These are phyloP conservation scores for Oryzias melastigma DNA, from an alignment of 2,113 vertebrate genomes.

Conservation along the genomic window DNA sequence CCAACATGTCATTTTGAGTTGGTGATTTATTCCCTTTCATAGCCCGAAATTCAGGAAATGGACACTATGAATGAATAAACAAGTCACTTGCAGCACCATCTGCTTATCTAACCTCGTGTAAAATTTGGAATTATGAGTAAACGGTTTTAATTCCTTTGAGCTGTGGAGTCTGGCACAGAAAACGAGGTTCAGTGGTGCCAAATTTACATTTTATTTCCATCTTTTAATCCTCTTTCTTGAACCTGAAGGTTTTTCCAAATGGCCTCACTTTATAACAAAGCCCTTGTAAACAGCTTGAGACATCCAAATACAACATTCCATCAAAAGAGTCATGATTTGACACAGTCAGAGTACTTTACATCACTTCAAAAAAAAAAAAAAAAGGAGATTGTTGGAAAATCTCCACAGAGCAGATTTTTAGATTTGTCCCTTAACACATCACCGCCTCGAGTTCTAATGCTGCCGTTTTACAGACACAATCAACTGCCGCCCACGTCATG, in stretches of 20 bases:
- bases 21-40: constrained; percentile 35
- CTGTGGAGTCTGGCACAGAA: neutral
- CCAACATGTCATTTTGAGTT: constrained; percentile 44
- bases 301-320: constrained; percentile 11
- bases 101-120: constrained; percentile 8
- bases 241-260: neutral
- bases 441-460: constrained; percentile 14
- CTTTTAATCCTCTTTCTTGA: constrained; percentile 17
- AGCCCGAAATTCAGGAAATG: constrained; percentile 34
- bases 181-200: neutral
- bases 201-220: constrained; percentile 13
- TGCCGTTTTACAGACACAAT: constrained; percentile 23
- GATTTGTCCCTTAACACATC: constrained; percentile 3
- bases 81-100: neutral
- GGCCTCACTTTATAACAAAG: constrained; percentile 5
- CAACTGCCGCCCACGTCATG: neutral
- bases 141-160: constrained; percentile 8
- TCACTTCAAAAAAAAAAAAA: constrained; percentile 22
- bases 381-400: constrained; percentile 23
- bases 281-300: constrained; percentile 7
- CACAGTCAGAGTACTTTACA: constrained; percentile 2
- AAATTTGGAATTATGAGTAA: constrained; percentile 6
- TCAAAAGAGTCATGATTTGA: constrained; percentile 14
- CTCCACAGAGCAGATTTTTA: constrained; percentile 29
- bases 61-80: constrained; percentile 28